Evolutionary conservation across 2,113 vertebrate genomes (phyloP).

Genomic region (Trematomus loennbergii): DNA sequence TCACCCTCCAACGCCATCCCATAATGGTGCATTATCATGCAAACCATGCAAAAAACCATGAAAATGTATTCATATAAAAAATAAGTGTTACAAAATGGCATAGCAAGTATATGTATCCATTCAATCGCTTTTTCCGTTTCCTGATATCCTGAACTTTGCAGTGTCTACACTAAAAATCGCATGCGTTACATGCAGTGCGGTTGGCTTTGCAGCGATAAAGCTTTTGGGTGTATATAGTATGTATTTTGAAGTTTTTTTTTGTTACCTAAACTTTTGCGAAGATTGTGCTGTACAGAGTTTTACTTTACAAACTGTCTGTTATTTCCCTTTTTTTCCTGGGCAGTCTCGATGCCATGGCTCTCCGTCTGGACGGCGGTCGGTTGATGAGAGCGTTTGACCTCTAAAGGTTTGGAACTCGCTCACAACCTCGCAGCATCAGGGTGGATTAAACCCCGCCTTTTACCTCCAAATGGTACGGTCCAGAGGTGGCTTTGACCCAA

Average conservation of each 20-base stretch:
- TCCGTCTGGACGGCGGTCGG: constrained; percentile 24
- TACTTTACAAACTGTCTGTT: constrained; percentile 82
- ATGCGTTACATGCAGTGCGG: constrained; percentile 92
- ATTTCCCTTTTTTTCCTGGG: constrained; percentile 30
- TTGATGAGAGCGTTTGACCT: constrained; percentile 20
- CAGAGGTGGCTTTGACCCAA: constrained; percentile 53
- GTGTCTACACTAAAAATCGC: constrained; percentile 88
- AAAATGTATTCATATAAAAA: constrained; percentile 80
- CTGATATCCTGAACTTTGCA: constrained; percentile 79
- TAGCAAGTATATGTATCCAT: constrained; percentile 77
- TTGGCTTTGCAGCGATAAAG: constrained; percentile 89
- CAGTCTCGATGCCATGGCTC: constrained; percentile 43
- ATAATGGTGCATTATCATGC: constrained; percentile 91
- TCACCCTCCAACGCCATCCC: constrained; percentile 45
- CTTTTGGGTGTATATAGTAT: constrained; percentile 84
- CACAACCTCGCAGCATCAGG: constrained; percentile 11
- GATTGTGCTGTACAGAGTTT: constrained; percentile 91
- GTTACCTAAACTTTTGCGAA: constrained; percentile 63
- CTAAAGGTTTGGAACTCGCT: constrained; percentile 18
- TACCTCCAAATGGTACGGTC: constrained; percentile 18
- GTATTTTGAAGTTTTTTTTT: constrained; percentile 72
- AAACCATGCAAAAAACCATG: constrained; percentile 89
- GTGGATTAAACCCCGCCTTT: constrained; percentile 24
- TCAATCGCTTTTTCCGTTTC: constrained; percentile 65
- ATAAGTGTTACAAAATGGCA: constrained; percentile 86